phyloP scores from a whole-genome alignment of 1,140 invertebrate species.

The Babylonia areolata region DNA sequence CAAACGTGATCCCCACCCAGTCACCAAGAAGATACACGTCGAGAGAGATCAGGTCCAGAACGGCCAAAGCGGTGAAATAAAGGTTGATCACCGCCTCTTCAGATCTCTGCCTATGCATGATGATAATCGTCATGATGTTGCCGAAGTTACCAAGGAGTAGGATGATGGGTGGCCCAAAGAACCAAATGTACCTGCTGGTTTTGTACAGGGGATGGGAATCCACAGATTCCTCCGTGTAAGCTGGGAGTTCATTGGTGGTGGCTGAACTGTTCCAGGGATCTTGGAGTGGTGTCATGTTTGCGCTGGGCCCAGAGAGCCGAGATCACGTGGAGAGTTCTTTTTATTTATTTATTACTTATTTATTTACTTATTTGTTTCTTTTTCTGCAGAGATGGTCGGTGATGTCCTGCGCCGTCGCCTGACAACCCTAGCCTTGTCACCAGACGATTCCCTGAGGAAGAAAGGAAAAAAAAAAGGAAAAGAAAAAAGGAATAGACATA shows the following conservation, averaged over 20 bases:
- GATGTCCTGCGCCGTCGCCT: too few species aligned
- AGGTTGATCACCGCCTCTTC: not conserved
- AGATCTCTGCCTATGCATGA: not conserved
- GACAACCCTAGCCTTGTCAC: too few species aligned
- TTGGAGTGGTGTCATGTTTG: too few species aligned
- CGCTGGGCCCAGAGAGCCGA: too few species aligned
- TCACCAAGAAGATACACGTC: not conserved
- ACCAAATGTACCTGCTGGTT: not conserved
- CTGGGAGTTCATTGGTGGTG: not conserved
- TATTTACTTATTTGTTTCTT: too few species aligned
- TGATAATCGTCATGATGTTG: not conserved
- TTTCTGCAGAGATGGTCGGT: too few species aligned
- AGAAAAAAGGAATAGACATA: too few species aligned
- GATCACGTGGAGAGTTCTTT: too few species aligned
- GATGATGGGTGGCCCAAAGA: not conserved
- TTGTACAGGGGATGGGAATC: not conserved
- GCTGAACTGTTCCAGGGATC: too few species aligned
- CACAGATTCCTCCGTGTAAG: not conserved
- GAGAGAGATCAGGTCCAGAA: not conserved
- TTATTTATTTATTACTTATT: too few species aligned
- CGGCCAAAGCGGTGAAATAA: slow-evolving; percentile 11
- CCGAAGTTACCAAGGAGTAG: not conserved
- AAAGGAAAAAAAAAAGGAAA: too few species aligned
- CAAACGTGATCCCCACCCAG: not conserved
- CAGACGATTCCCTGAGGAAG: too few species aligned